These are phyloP conservation scores for Acanthococcus lagerstroemiae DNA, from an alignment of 2,888 invertebrate genomes.

Conservation along the genomic window DNA sequence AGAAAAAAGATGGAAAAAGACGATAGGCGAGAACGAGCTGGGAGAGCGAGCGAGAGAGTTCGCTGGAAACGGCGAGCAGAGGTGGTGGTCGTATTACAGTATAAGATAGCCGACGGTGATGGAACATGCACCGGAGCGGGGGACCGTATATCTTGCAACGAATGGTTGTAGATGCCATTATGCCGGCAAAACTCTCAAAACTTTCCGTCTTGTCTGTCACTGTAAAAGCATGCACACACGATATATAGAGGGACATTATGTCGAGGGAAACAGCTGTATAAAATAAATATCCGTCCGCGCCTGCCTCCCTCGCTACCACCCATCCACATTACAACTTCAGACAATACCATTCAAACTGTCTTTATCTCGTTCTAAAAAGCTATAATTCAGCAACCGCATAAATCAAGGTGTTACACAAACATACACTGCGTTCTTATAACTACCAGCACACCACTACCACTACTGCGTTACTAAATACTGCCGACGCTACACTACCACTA, in stretches of 20 bases:
- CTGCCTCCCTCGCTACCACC: conserved; percentile 31
- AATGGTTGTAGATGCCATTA: conserved; percentile 31
- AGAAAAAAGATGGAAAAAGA: conserved; percentile 19
- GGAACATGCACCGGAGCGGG: conserved; percentile 17
- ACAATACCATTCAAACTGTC: conserved; percentile 31
- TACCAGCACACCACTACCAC: neutral
- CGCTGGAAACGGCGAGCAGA: conserved; percentile 7
- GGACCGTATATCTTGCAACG: conserved; percentile 31
- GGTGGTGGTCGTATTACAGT: conserved; percentile 29
- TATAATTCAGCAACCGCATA: conserved; percentile 31
- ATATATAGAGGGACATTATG: conserved; percentile 57
- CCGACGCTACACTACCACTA: neutral
- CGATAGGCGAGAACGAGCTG: neutral
- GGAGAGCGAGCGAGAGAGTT: conserved; percentile 14
- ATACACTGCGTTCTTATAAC: conserved; percentile 18
- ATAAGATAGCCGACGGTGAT: conserved; percentile 30
- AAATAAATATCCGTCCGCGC: conserved; percentile 46
- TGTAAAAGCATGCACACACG: conserved; percentile 40
- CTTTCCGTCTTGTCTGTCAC: conserved; percentile 38
- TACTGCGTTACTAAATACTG: conserved; percentile 2
- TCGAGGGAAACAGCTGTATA: conserved; percentile 53
- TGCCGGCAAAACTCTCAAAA: conserved; percentile 31
- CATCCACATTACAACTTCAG: conserved; percentile 26
- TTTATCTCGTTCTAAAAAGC: conserved; percentile 31
- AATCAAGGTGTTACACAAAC: conserved; percentile 31